Conservation (phyloP, 2,888 invertebrate species). For the Stenchaetothrips biformis region DNA sequence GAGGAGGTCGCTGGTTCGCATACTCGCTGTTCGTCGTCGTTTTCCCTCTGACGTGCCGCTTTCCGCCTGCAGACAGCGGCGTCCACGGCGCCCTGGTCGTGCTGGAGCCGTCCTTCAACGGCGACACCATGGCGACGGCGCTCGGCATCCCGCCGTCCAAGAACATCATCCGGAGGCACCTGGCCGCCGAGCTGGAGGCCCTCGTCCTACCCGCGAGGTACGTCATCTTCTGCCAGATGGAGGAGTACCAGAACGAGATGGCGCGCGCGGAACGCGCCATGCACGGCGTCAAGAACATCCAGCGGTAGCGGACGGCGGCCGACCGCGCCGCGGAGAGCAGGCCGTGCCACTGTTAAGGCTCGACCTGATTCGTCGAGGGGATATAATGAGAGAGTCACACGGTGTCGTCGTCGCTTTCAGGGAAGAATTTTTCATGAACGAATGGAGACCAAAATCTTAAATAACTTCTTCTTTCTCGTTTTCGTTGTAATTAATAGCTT, state of each 20-base stretch:
- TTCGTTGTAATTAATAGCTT: too few relatives aligned
- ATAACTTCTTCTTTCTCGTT: too few relatives aligned
- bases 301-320: not conserved
- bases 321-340: not conserved
- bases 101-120: constrained; percentile 87
- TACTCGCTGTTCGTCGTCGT: not conserved
- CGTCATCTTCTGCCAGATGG: constrained; percentile 80
- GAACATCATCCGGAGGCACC: constrained; percentile 86
- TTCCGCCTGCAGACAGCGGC: constrained; percentile 69
- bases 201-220: constrained; percentile 91
- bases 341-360: not conserved
- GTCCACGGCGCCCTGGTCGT: constrained; percentile 93
- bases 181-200: constrained; percentile 85
- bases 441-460: not conserved
- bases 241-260: constrained; percentile 74
- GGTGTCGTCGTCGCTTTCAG: not conserved
- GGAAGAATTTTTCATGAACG: not conserved
- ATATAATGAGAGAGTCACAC: not conserved
- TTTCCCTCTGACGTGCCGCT: not conserved
- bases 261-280: constrained; percentile 50
- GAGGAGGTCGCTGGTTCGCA: not conserved
- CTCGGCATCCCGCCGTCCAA: constrained; percentile 88
- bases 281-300: constrained; percentile 7
- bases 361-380: not conserved
- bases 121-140: constrained; percentile 91